Conservation (phyloP, 2,888 invertebrate species). For the Chorisops tibialis region DNA sequence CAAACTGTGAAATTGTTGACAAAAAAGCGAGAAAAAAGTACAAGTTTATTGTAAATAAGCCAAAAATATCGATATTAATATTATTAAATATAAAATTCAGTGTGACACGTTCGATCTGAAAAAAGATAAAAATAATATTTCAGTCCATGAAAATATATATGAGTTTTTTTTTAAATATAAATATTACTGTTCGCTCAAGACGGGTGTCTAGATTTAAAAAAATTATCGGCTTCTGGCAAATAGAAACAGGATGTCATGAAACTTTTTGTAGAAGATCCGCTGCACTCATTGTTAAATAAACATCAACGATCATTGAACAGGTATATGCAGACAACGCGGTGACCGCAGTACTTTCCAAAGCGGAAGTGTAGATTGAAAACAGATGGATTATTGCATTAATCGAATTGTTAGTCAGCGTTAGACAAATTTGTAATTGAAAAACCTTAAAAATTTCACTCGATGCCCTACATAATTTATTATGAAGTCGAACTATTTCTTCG, state of each 20-base stretch:
- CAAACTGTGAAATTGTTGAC: no score
- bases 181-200: neutral
- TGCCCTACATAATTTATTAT: neutral
- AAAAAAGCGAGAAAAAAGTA: no score
- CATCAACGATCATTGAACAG: no score
- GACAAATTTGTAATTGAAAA: neutral
- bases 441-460: neutral
- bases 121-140: no score
- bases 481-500: neutral
- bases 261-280: no score
- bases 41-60: neutral
- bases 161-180: neutral
- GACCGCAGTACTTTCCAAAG: no score
- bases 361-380: neutral
- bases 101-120: neutral
- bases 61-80: neutral
- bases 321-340: no score
- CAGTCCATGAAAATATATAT: no score
- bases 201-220: no score
- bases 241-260: no score
- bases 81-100: neutral
- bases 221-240: no score
- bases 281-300: no score
- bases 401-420: neutral
- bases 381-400: neutral